Base-by-base conservation (phyloP, 2,797 vertebrate genomes). In the Cetoscarus ocellatus region DNA sequence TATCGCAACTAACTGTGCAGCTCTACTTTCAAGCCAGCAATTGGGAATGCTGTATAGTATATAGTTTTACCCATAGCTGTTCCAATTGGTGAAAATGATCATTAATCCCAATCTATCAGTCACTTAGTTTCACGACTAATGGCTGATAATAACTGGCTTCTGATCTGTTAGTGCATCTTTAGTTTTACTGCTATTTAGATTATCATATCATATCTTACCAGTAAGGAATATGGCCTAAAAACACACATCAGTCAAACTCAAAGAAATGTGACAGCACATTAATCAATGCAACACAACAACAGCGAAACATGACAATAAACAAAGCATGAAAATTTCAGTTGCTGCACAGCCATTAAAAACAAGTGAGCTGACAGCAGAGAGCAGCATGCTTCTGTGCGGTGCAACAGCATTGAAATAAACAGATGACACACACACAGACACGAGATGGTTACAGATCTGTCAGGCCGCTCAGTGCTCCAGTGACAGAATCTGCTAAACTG, bases 301-400 rank as follows among this genome's bases (percentile, higher is more conserved):
- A 19, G 56, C 7, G 59, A 77, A 64, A 74, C 80, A 70, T 65
- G 83, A 77, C 62, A 74, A 71, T 70, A 74, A 77, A 79, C 79
- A 82, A 71, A 69, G 59, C 68, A 55, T 79, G 8, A 67, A 72
- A 19, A 60, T 74, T 70, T 51, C 74, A 54, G 57, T 73, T 34
- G 15, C 56, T 54, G 48, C 57, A 7, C 55, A 27, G n/a, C 67
- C 70, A 82, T 89, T 86, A 83, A 83, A 80, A 82, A 84, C 73
- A 75, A 83, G 70, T 60, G 79, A 86, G 82, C 69, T 67, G 80
- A 80, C 79, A 67, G 73, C 82, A 67, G 73, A 73, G 75, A 19
- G 73, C 71, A 6, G 70, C 61, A 1, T 69, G 80, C 75, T 17
- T 43, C 68, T 34, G 77, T 51, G 70, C 39, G 65, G 18, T 61